A percentile compares a stretch with the other conserved stretches of the same genome.
phyloP scores from a whole-genome alignment of 2,888 invertebrate species.

The Epinotia demarniana region DNA sequence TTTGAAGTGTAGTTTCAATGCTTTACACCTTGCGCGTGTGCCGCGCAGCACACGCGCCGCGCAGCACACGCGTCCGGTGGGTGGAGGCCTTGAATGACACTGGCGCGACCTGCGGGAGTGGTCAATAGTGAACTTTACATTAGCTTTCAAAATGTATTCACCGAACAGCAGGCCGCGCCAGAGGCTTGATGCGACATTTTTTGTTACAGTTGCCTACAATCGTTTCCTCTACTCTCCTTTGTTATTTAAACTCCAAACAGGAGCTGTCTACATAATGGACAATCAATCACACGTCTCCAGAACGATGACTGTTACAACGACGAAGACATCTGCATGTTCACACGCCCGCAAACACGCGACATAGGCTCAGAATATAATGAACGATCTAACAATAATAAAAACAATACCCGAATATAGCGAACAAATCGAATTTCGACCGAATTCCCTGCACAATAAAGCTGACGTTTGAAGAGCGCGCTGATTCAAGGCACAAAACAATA shows the following conservation, averaged over 20 bases:
- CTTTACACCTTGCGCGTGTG: no score
- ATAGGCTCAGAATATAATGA: not conserved
- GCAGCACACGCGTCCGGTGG: no score
- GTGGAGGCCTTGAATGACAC: no score
- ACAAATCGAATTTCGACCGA: not conserved
- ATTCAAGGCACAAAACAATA: constrained; percentile 49
- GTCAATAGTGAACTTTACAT: no score
- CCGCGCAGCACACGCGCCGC: no score
- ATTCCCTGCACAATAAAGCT: constrained; percentile 3
- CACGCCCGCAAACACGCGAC: not conserved
- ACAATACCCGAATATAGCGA: not conserved
- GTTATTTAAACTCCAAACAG: not conserved
- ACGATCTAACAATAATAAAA: not conserved
- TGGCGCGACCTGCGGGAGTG: no score
- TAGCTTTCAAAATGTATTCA: no score
- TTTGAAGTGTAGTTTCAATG: no score
- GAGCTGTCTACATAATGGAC: not conserved
- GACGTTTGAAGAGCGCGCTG: not conserved
- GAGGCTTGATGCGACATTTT: no score
- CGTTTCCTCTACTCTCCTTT: no score
- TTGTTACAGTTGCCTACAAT: no score
- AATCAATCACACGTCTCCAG: not conserved
- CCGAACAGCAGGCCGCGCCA: no score
- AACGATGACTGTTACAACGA: not conserved
- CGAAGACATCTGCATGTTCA: constrained; percentile 5